Evolutionary conservation across 1,140 invertebrate species (phyloP).

Genomic region (Colletes latitarsis): DNA sequence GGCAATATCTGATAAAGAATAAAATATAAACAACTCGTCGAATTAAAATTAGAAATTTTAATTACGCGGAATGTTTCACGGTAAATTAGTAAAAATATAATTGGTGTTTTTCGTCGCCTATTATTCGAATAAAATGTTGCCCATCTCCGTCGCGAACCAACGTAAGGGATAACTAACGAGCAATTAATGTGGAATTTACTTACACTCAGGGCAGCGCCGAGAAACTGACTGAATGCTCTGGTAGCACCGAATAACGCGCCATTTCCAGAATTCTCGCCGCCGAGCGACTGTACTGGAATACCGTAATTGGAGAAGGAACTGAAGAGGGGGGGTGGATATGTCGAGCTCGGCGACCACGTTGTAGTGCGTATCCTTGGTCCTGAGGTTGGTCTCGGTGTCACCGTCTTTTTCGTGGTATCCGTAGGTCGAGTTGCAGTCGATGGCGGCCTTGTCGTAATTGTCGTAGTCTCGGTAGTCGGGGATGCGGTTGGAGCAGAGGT

Average conservation of each 20-base stretch:
- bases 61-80: no score
- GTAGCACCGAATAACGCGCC: conserved; percentile 85
- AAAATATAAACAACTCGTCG: no score
- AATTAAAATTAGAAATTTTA: no score
- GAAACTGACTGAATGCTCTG: conserved; percentile 87
- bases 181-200: conserved; percentile 39
- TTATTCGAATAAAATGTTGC: no score
- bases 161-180: neutral
- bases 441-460: conserved; percentile 22
- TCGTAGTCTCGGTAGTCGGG: conserved; percentile 52
- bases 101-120: no score
- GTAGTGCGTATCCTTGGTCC: conserved; percentile 47
- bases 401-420: conserved; percentile 59
- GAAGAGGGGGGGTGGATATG: conserved; percentile 78
- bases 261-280: conserved; percentile 35
- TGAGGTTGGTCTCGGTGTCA: conserved; percentile 53
- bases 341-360: conserved; percentile 72
- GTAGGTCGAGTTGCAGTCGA: conserved; percentile 9
- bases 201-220: conserved; percentile 88
- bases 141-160: no score
- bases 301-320: conserved; percentile 68
- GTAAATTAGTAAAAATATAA: no score
- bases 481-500: conserved; percentile 22
- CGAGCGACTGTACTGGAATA: conserved; percentile 17
- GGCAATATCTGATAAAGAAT: no score